Percentiles rank a stretch among this genome's conserved stretches.
Evolutionary conservation across 2,888 invertebrate species (phyloP).

Genomic region (Rhamnusium bicolor): DNA sequence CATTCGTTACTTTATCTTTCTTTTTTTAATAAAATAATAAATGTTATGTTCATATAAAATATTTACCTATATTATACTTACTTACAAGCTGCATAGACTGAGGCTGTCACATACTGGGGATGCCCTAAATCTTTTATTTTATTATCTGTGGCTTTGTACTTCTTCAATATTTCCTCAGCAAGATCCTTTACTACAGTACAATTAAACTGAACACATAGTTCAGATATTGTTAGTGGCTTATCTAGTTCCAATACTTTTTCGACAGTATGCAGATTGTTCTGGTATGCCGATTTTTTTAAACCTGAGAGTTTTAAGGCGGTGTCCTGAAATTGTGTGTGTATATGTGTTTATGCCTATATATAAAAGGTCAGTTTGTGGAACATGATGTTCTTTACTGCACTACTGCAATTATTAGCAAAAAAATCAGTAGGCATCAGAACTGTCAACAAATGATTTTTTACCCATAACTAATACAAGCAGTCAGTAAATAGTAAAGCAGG

Average conservation of each 20-base stretch:
- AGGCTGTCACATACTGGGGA: conserved; percentile 79
- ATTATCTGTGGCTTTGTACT: conserved; percentile 72
- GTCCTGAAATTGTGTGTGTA: conserved; percentile 69
- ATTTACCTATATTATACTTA: too few species aligned
- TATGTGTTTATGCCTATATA: too few species aligned
- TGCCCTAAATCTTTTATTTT: conserved; percentile 74
- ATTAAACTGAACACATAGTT: conserved; percentile 76
- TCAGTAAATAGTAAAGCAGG: too few species aligned
- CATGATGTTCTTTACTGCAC: too few species aligned
- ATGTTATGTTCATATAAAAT: too few species aligned
- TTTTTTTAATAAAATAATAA: too few species aligned
- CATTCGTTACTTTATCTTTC: too few species aligned
- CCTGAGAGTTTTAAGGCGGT: conserved; percentile 75
- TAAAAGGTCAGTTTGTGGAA: too few species aligned
- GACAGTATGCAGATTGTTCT: conserved; percentile 74
- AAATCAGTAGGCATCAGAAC: too few species aligned
- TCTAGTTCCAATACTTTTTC: conserved; percentile 77
- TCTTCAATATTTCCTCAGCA: conserved; percentile 74
- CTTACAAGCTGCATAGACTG: conserved; percentile 78
- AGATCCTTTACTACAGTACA: conserved; percentile 71
- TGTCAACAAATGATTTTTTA: too few species aligned
- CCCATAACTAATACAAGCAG: too few species aligned
- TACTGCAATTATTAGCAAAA: too few species aligned
- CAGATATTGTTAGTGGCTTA: conserved; percentile 72
- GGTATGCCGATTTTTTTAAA: conserved; percentile 74